Evolutionary conservation across 53 echinoderm and acorn worm genomes (phyloP), one percentile per base, ranked within the genome.

Genomic region (Henricia sp.): DNA sequence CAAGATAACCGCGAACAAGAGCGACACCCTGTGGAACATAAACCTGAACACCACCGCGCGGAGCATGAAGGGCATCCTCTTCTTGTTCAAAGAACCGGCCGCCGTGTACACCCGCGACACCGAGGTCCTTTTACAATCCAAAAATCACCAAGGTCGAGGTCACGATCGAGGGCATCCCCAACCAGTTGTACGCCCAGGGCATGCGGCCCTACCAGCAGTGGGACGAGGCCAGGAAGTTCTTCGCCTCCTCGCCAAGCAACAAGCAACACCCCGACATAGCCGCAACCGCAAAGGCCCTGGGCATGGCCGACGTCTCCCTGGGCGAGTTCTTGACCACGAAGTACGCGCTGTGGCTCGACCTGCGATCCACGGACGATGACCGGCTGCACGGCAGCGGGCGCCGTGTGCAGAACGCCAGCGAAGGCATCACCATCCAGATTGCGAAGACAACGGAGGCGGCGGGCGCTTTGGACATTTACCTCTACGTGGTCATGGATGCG

Each of bases 121-220:
- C 17, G 52, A 1, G 21, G 24, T n/a, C n/a, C 24, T 6, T 3
- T 21, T 21, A 53, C n/a, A 53, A 24, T 52, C 23, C 3, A 53
- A 24, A 24, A 21, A 4, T 25, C 56, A n/a, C 19, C 19, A n/a
- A n/a, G n/a, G n/a, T n/a, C n/a, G n/a, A n/a, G n/a, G n/a, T n/a
- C n/a, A n/a, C n/a, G n/a, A n/a, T n/a, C n/a, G n/a, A n/a, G n/a
- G n/a, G n/a, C n/a, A n/a, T n/a, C n/a, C n/a, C n/a, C n/a, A n/a
- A n/a, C n/a, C 56, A 55, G 56, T 55, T 46, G 48, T 46, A 46
- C 48, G 8, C 48, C 48, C 48, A 46, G 48, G 48, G 56, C 8
- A 46, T 46, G 48, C 56, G 56, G 56, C 20, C 56, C 4, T 55
- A 55, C 56, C 56, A 55, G 56, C 56, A 55, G 56, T 55, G 56